A percentile compares a stretch with the other conserved stretches of the same genome.
phyloP scores from a whole-genome alignment of 2,113 vertebrate genomes.

The Archilochus colubris region DNA sequence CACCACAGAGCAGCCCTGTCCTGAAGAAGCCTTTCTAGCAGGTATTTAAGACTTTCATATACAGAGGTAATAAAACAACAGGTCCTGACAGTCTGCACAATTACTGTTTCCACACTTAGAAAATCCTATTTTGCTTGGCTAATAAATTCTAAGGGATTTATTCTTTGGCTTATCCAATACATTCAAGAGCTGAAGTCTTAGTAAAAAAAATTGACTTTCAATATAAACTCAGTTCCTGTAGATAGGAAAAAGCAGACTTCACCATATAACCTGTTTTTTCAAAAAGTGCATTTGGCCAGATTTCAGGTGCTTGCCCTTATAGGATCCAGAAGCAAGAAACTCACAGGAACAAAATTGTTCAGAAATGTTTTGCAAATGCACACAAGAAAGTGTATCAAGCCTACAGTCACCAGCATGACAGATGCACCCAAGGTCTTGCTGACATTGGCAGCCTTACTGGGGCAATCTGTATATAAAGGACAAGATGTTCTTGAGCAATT shows the following conservation, averaged over 20 bases:
- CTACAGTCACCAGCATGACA: slow-evolving; percentile 1
- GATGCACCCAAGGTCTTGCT: slow-evolving; percentile 61
- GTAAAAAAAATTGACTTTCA: background rate
- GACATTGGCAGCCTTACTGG: slow-evolving; percentile 61
- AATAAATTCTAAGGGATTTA: background rate
- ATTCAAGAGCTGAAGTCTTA: background rate
- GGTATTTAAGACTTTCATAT: background rate
- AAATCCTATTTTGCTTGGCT: background rate
- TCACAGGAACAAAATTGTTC: background rate
- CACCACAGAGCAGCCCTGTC: background rate
- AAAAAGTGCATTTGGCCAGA: background rate
- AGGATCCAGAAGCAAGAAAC: background rate
- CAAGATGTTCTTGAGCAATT: slow-evolving; percentile 17
- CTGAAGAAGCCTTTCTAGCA: background rate
- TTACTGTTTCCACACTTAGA: background rate
- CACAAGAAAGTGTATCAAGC: background rate
- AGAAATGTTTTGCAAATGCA: background rate
- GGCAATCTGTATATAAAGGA: slow-evolving; percentile 25
- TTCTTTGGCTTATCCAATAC: background rate
- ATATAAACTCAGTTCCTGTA: background rate
- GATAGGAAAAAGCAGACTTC: background rate
- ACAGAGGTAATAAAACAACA: background rate
- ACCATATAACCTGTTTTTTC: background rate
- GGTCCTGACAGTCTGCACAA: background rate
- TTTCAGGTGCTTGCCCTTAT: background rate